Base-by-base conservation (phyloP, 2,888 invertebrate genomes). In the Xestia ashworthii region DNA sequence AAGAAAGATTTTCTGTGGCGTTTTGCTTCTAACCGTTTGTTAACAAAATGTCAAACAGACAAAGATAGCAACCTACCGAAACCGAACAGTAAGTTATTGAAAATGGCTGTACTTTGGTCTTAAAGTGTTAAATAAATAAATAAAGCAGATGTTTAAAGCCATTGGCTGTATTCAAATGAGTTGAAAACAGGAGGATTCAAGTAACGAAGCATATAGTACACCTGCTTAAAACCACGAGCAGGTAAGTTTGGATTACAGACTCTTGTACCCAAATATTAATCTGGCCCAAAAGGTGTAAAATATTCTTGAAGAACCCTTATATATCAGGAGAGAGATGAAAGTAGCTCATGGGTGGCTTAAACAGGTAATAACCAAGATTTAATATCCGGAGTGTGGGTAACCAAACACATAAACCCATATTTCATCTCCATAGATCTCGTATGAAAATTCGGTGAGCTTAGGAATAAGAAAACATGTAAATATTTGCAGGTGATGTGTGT, bases 291-390 rank as follows among this genome's bases (percentile, higher is more conserved):
- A 72, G 58, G 60, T 72, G 74, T 85, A 55, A 82, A 77, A 77
- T 74, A 77, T 81, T 62, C 75, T 77, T 72, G 64, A 77, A 86
- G 70, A 78, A 79, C 78, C 80, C 69, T 79, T 66, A 79, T 78
- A 81, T 66, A 83, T 77, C 75, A 70, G 46, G 38, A 65, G 70
- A 50, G 77, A 76, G 74, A 65, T 78, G 85, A 76, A 78, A 83
- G 77, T 78, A 65, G 75, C 81, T 86, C 73, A 70, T 60, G 69
- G 32, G 65, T 75, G 74, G 71, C 74, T 83, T 88, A 86, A 86
- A 80, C 67, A 80, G 83, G 80, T 86, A 76, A 82, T 88, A 86
- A 86, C 76, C 38, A 86, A 77, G 80, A 83, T 86, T 86, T 84
- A 87, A 86, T 88, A 86, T 85, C 86, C 86, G 86, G 76, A 12